Base-by-base conservation (phyloP, 2,888 invertebrate genomes). In the Drosophila koepferae region DNA sequence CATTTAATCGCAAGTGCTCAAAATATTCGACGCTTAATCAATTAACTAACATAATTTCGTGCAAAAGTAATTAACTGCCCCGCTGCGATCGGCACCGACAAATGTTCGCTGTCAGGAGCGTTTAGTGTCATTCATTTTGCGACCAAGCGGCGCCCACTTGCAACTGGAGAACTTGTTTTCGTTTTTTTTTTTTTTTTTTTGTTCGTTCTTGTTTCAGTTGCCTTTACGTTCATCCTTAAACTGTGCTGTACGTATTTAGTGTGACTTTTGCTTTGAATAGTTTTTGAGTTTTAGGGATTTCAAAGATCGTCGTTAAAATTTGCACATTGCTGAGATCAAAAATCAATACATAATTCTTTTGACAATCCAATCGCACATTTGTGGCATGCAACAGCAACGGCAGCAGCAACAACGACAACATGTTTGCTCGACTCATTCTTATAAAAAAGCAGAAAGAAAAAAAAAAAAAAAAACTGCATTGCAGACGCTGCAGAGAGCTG, bases 331-430 rank as follows among this genome's bases (percentile, higher is more conserved):
- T 16, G 65, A 81, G 88, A 90, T 90, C 89, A 90, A 85, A 89
- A 89, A 90, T 89, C 89, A 89, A 89, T 89, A 90, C 89, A 87
- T 89, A 90, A 90, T 89, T 86, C 80, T 88, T 88, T 90, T 89
- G 89, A 89, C 89, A 89, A 90, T 89, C 90, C 89, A 89, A 90
- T 89, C 90, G 89, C 89, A 85, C 89, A 89, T 89, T 89, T 87
- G 89, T 89, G 86, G 89, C 86, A 87, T 84, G 82, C 89, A 88
- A 82, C 80, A 69, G 41, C 68, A 59, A 20, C 34, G 23, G n/a
- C 43, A 77, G 1, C 44, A 59, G n/a, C 46, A 74, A 55, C 53
- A 67, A 58, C 76, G 74, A 73, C 86, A 84, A 82, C 85, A 87
- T 87, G 87, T 85, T 87, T 77, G 85, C 76, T 63, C 87, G 72